Conservation (phyloP, 2,113 vertebrate species). For the Mormoops blainvillei region DNA sequence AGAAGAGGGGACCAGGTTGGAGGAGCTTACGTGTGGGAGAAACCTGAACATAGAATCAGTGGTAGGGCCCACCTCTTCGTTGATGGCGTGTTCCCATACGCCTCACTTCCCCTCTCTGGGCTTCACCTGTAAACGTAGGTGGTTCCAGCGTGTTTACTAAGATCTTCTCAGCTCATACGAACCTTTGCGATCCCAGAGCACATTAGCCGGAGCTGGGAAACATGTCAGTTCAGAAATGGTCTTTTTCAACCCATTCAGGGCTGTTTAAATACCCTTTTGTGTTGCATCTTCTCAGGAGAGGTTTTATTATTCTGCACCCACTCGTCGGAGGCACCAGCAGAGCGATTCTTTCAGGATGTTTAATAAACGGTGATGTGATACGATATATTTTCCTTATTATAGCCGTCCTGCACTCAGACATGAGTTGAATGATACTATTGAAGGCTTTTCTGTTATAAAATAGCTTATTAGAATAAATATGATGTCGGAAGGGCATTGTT, state of each 20-base stretch:
- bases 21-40: neutral
- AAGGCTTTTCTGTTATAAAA: conserved; percentile 29
- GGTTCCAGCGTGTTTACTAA: neutral
- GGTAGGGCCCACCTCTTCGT: neutral
- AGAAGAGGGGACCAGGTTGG: neutral
- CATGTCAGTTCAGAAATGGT: neutral
- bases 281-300: neutral
- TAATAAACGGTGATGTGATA: neutral
- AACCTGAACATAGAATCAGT: accelerated
- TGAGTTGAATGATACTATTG: neutral
- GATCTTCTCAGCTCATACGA: neutral
- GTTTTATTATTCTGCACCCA: neutral
- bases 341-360: neutral
- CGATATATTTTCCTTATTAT: neutral
- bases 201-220: neutral
- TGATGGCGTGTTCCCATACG: accelerated
- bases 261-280: neutral
- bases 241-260: neutral
- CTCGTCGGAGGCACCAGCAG: neutral
- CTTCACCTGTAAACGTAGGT: neutral
- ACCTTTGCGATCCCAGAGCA: neutral
- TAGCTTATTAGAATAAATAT: conserved; percentile 10
- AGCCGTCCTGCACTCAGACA: neutral
- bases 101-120: neutral
- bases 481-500: neutral